These are phyloP conservation scores for Thyatira batis DNA, from an alignment of 2,888 invertebrate genomes.

Conservation along the genomic window DNA sequence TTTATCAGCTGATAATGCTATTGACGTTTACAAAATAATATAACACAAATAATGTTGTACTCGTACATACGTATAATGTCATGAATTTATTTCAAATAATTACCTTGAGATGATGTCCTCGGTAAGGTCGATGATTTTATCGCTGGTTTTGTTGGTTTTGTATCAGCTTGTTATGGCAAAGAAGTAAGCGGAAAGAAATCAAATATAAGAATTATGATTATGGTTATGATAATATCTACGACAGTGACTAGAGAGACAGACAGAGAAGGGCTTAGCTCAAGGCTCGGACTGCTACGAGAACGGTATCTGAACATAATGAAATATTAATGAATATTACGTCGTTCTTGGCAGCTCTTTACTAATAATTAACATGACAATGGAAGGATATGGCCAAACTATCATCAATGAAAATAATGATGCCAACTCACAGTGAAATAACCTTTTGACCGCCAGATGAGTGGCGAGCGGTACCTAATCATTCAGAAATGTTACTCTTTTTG, in stretches of 20 bases:
- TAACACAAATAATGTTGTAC: neutral
- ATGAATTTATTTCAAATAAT: constrained; percentile 62
- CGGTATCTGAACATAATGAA: neutral
- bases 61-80: neutral
- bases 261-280: constrained; percentile 27
- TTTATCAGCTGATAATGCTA: neutral
- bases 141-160: constrained; percentile 97
- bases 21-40: neutral
- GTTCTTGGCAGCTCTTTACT: constrained; percentile 22
- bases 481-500: too few relatives aligned
- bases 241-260: constrained; percentile 47
- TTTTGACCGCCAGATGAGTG: neutral
- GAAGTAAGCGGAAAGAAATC: constrained; percentile 82
- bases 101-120: constrained; percentile 97
- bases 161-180: constrained; percentile 89
- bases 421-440: constrained; percentile 33
- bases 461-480: too few relatives aligned
- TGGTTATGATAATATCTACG: constrained; percentile 71
- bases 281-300: constrained; percentile 23
- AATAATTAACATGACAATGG: constrained; percentile 19
- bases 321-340: constrained; percentile 16
- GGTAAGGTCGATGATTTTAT: constrained; percentile 98
- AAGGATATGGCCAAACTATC: constrained; percentile 26
- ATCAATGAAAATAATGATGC: constrained; percentile 33
- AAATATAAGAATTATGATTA: constrained; percentile 75